A percentile compares a stretch with the other conserved stretches of the same genome.
These are phyloP conservation scores for Oostethus manadensis DNA, from an alignment of 2,113 vertebrate species.

Conservation along the genomic window DNA sequence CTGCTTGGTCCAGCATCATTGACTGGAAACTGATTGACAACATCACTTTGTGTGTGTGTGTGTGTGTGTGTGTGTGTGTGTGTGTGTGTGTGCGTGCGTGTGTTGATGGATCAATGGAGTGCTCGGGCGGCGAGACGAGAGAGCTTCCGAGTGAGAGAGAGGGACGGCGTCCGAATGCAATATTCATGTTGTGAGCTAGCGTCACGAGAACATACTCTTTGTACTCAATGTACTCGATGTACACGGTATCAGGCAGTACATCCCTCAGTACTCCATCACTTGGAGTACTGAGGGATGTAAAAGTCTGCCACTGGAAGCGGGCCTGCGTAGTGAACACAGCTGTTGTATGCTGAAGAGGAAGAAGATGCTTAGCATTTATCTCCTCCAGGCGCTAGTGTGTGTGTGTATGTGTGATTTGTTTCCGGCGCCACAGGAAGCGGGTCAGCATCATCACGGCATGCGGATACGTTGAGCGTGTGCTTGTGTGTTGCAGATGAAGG, in stretches of 20 bases:
- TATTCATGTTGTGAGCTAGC: conserved; percentile 43
- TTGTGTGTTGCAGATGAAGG: conserved; percentile 86
- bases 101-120: conserved; percentile 44
- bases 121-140: conserved; percentile 37
- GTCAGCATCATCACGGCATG: too few relatives aligned
- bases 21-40: conserved; percentile 41
- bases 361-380: conserved; percentile 57
- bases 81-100: conserved; percentile 18
- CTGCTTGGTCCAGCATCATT: conserved; percentile 23
- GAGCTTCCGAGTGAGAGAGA: conserved; percentile 5
- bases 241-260: not conserved
- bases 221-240: not conserved
- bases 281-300: too few relatives aligned
- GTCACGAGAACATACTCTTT: not conserved
- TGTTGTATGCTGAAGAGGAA: conserved; percentile 31
- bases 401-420: conserved; percentile 20
- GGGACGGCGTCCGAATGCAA: conserved; percentile 33
- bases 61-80: conserved; percentile 23
- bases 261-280: not conserved
- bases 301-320: not conserved
- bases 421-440: not conserved
- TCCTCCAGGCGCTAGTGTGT: conserved; percentile 38
- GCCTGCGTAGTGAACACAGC: not conserved
- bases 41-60: conserved; percentile 25
- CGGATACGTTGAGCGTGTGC: conserved; percentile 2